Conservation (phyloP, 2,888 invertebrate species). For the Calliopum simillimum region DNA sequence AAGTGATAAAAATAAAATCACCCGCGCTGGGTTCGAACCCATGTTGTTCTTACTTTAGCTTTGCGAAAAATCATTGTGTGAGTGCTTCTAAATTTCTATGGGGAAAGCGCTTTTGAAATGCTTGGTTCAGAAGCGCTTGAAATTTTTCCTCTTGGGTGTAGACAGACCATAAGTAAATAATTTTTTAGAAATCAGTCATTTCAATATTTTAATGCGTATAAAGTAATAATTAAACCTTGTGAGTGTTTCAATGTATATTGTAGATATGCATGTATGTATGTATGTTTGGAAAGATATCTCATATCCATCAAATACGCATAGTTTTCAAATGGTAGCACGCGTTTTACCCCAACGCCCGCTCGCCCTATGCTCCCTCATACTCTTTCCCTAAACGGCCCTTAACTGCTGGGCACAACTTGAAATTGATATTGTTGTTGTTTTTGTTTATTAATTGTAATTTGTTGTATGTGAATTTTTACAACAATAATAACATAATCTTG, state of each 20-base stretch:
- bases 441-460: conserved; percentile 25
- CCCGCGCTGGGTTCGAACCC: too few relatives aligned
- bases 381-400: not conserved
- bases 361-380: not conserved
- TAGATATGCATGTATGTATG: not conserved
- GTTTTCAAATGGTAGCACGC: conserved; percentile 1
- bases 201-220: conserved; percentile 4
- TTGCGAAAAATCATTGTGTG: too few relatives aligned
- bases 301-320: too few relatives aligned
- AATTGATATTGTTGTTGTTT: conserved; percentile 4
- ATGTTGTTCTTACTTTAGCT: too few relatives aligned
- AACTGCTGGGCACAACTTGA: not conserved
- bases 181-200: not conserved
- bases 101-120: too few relatives aligned
- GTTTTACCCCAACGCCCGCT: conserved; percentile 11
- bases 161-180: too few relatives aligned
- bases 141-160: too few relatives aligned
- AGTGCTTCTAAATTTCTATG: too few relatives aligned
- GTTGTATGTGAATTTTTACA: conserved; percentile 22
- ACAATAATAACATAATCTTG: not conserved
- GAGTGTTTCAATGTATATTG: conserved; percentile 1
- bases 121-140: too few relatives aligned
- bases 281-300: not conserved
- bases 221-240: not conserved
- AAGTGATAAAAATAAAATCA: too few relatives aligned